A percentile compares a stretch with the other conserved stretches of the same genome.
phyloP scores from a whole-genome alignment of 2,113 vertebrate species.

The Pongo abelii region DNA sequence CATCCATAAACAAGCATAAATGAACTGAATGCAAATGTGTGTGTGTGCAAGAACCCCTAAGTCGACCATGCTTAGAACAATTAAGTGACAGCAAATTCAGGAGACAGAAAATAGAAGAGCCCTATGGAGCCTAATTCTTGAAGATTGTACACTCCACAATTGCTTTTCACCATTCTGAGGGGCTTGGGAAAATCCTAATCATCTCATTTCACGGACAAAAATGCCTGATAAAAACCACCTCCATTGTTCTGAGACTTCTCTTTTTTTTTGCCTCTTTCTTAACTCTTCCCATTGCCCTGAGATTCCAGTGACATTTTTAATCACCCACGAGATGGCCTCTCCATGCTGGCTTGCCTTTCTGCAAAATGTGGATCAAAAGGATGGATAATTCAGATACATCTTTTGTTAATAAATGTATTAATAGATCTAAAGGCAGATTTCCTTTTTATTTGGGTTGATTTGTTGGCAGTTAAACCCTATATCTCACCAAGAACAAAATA shows the following conservation, averaged over 20 bases:
- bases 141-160: neutral
- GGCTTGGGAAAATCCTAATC: neutral
- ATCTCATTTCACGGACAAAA: fast-evolving
- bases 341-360: neutral
- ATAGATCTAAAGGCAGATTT: neutral
- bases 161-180: neutral
- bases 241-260: neutral
- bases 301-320: neutral
- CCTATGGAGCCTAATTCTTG: neutral
- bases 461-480: neutral
- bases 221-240: neutral
- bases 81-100: neutral
- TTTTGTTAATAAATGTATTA: neutral
- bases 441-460: neutral
- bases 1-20: neutral
- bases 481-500: neutral
- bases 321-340: fast-evolving
- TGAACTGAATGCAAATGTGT: neutral
- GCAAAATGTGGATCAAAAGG: neutral
- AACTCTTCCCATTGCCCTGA: neutral
- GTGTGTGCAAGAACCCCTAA: neutral
- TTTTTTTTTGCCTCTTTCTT: neutral
- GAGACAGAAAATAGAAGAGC: neutral
- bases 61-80: fast-evolving
- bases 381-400: too few species aligned